Evolutionary conservation across 2,888 invertebrate species (phyloP), one percentile per base, ranked within the genome.

Genomic region (Volucella bombylans): DNA sequence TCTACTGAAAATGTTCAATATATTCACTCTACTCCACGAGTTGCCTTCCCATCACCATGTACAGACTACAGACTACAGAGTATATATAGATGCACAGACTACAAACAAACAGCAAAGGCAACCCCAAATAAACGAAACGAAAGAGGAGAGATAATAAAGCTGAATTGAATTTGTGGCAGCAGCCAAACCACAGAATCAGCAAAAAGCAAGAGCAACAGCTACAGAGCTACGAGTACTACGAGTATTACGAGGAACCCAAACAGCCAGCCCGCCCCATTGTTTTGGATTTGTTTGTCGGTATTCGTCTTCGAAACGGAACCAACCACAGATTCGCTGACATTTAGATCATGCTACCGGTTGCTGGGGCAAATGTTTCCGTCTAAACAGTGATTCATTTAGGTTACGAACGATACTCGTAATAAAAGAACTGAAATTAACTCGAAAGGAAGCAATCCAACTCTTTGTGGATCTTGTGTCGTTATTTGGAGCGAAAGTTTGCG

Each of bases 261-360:
- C 31, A 31, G 1, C 31, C 31, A 31, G 31, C 38, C 55, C 62
- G 31, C 38, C 55, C 62, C 61, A 67, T 61, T 79, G 43, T 69
- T 85, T 80, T 74, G 45, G 57, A 55, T 59, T 65, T 69, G 45
- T 57, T 39, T 79, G 61, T 83, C 39, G 59, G 52, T 69, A 6
- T 77, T 82, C 67, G 49, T 62, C 57, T 72, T 68, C 73, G 31
- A 59, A 85, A 68, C 85, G 76, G 81, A 81, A 85, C 85, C 81
- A 67, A 85, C 85, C 81, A 67, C 76, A 85, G 85, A 81, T 72
- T 81, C 85, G 64, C 57, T 81, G 85, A 85, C 85, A 85, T 85
- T 85, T 85, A 81, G 85, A 81, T 81, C 85, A 77, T 47, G 55
- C 83, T 71, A 71, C 83, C 85, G 81, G 76, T 68, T 69, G 61